Percentiles rank a stretch among this genome's conserved stretches.
Evolutionary conservation across 2,888 invertebrate genomes (phyloP).

Genomic region (Alviniconcha strummeri): DNA sequence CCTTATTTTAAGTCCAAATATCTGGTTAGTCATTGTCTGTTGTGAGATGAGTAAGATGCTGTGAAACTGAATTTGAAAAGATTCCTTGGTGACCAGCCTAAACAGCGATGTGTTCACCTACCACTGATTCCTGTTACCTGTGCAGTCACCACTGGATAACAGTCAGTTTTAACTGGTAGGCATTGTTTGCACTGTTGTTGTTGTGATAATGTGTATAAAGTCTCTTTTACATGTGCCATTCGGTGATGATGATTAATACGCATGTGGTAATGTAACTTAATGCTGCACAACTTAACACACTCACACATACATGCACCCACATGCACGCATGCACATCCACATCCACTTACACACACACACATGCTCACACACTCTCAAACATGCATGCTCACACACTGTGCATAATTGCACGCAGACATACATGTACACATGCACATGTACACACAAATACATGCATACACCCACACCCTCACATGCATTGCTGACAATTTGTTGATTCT

Average conservation of each 20-base stretch:
- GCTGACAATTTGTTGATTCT: background rate
- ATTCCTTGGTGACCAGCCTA: too few relatives aligned
- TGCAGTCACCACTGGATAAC: too few relatives aligned
- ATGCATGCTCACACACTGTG: background rate
- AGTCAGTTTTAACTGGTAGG: too few relatives aligned
- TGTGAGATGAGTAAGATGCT: too few relatives aligned
- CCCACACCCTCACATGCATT: too few relatives aligned
- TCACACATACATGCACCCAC: background rate
- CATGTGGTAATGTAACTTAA: background rate
- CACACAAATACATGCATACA: too few relatives aligned
- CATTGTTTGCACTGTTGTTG: too few relatives aligned
- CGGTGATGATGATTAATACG: background rate
- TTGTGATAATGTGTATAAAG: background rate
- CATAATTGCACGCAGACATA: background rate
- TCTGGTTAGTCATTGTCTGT: too few relatives aligned
- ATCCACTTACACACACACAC: background rate
- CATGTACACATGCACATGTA: background rate
- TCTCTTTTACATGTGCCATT: background rate
- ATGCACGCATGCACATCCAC: background rate
- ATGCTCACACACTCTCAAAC: background rate
- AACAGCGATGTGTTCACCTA: too few relatives aligned
- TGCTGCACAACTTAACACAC: background rate
- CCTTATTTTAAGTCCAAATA: too few relatives aligned
- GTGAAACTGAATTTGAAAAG: too few relatives aligned
- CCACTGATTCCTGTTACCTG: too few relatives aligned